These are phyloP conservation scores for Zaprionus lineosus DNA, from an alignment of 2,888 invertebrate genomes.

Conservation along the genomic window DNA sequence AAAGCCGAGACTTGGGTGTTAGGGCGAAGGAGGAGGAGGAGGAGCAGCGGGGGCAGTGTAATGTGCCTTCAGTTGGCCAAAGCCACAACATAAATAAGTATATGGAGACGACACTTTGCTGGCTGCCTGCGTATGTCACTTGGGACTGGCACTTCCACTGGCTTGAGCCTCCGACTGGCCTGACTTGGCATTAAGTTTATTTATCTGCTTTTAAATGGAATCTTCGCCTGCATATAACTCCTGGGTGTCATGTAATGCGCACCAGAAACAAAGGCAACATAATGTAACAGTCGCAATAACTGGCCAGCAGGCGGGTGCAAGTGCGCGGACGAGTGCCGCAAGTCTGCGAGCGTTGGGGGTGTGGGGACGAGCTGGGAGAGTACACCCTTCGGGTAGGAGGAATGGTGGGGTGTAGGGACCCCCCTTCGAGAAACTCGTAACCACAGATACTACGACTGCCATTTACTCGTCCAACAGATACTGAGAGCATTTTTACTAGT, in stretches of 20 bases:
- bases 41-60: slow-evolving; percentile 13
- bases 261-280: slow-evolving; percentile 76
- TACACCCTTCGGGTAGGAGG: too few species aligned
- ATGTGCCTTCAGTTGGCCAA: slow-evolving; percentile 9
- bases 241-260: slow-evolving; percentile 71
- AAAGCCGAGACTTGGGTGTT: too few species aligned
- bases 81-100: slow-evolving; percentile 43
- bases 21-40: too few species aligned
- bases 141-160: too few species aligned
- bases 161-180: too few species aligned
- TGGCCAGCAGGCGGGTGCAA: not conserved
- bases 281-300: slow-evolving; percentile 59
- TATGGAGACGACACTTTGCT: slow-evolving; percentile 42
- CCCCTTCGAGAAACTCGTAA: slow-evolving; percentile 25
- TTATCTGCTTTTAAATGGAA: slow-evolving; percentile 76
- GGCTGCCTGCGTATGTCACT: slow-evolving; percentile 54
- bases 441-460: slow-evolving; percentile 59
- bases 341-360: too few species aligned
- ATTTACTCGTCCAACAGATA: slow-evolving; percentile 56
- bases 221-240: slow-evolving; percentile 75
- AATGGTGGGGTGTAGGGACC: too few species aligned
- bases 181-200: slow-evolving; percentile 70
- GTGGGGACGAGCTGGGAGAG: too few species aligned
- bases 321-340: too few species aligned
- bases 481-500: slow-evolving; percentile 73